Evolutionary conservation across 2,888 invertebrate species (phyloP), one percentile per base, ranked within the genome.

Genomic region (Rapana venosa): DNA sequence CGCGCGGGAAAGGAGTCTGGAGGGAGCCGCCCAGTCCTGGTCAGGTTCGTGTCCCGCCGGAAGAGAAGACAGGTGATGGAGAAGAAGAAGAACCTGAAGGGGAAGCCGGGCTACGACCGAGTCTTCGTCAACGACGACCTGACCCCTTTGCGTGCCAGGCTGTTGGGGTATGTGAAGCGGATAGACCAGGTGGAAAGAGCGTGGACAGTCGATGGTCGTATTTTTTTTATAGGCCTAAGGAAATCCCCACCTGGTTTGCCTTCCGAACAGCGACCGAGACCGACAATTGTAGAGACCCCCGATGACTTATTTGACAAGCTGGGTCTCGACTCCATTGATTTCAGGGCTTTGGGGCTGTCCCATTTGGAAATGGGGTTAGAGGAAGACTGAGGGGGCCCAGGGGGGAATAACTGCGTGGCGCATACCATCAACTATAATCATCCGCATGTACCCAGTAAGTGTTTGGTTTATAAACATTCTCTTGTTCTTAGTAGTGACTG

Each of bases 61-160:
- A 26, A 77, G n/a, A 26, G 30, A 15, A 11, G 22, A 26, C 13
- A 77, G 30, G 77, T 77, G 22, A 77, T 77, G 77, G 22, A 30
- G n/a, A 8, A 15, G 30, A 77, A 77, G 77, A 77, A 77, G 30
- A 30, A 26, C 77, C 77, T n/a, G 13, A 8, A 77, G 77, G 30
- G 30, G 8, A 77, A 77, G 22, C 13, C 6, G 6, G 77, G 77
- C 6, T 77, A 77, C 77, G 22, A 22, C n/a, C 8, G 6, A 15
- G 77, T 77, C 77, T 77, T 77, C 22, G 30, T 77, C 77, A 77
- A 77, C 77, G 77, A 77, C n/a, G 77, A 77, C 77, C 77, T 77
- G 77, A 77, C 77, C 22, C 26, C 26, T 15, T 26, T 77, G n/a
- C 77, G 77, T 22, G 77, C 30, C 8, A 77, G 6, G 22, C 77